Evolutionary conservation across 2,113 vertebrate genomes (phyloP).

Genomic region (Aphyosemion australe): DNA sequence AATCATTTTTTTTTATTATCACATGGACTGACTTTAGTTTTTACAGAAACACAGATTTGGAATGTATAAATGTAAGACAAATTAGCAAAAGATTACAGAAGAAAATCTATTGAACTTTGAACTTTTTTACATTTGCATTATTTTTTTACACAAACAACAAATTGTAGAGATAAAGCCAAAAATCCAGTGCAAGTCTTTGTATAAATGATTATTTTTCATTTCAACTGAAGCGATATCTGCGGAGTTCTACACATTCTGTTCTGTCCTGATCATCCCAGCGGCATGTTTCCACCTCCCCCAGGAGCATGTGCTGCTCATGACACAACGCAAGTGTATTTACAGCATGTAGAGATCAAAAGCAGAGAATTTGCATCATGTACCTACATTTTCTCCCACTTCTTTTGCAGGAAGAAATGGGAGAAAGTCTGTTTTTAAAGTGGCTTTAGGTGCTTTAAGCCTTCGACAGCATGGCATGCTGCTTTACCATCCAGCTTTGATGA

Average conservation of each 20-base stretch:
- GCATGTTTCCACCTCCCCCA: constrained; percentile 18
- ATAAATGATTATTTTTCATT: not conserved
- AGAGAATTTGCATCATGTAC: not conserved
- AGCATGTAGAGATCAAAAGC: constrained; percentile 52
- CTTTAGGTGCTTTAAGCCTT: constrained; percentile 57
- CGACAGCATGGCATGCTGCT: constrained; percentile 70
- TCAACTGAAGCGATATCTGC: not conserved
- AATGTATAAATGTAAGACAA: no score
- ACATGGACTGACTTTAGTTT: no score
- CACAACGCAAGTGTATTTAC: constrained; percentile 51
- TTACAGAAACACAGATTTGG: no score
- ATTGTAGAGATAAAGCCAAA: not conserved
- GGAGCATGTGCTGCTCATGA: constrained; percentile 15
- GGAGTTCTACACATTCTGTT: not conserved
- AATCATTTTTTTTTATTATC: no score
- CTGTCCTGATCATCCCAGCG: not conserved
- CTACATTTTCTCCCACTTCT: not conserved
- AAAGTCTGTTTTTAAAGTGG: constrained; percentile 18
- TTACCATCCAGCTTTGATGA: constrained; percentile 40
- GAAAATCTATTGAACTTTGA: not conserved
- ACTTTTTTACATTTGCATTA: not conserved
- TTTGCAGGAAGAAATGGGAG: no score
- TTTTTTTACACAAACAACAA: not conserved
- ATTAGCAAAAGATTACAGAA: not conserved
- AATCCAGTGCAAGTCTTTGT: not conserved